phyloP scores from a whole-genome alignment of 2,797 vertebrate species.

The Ceryle rudis region DNA sequence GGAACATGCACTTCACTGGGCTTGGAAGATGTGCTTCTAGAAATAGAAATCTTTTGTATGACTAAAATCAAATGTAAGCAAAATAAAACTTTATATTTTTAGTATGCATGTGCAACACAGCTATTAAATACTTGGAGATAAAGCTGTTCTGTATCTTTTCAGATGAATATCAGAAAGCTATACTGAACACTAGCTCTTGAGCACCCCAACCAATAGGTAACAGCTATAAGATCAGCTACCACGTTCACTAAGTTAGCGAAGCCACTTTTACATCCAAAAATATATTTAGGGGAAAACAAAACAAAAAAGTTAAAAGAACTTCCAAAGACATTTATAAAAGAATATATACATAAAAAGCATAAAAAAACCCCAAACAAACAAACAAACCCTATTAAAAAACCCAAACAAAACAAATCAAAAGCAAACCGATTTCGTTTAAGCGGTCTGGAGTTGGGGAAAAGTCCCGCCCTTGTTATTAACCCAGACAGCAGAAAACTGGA shows the following conservation, averaged over 20 bases:
- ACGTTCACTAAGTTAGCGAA: rapidly evolving
- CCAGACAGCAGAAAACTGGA: rapidly evolving
- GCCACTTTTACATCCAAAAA: rapidly evolving
- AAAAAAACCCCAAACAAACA: rapidly evolving
- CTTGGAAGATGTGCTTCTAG: background rate
- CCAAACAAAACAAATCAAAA: no score
- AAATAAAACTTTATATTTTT: background rate
- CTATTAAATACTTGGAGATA: rapidly evolving
- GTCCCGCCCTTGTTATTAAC: rapidly evolving
- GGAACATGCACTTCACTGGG: background rate
- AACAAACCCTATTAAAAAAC: background rate
- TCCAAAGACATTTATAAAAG: background rate
- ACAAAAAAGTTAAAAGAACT: background rate
- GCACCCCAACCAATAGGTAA: background rate
- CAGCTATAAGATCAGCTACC: background rate
- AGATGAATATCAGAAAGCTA: background rate
- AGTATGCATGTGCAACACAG: rapidly evolving
- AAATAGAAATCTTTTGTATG: background rate
- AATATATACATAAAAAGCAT: rapidly evolving
- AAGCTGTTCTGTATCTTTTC: background rate
- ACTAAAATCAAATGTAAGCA: background rate
- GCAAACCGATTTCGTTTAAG: rapidly evolving
- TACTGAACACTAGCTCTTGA: rapidly evolving
- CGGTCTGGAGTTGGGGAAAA: rapidly evolving
- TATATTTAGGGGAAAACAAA: rapidly evolving